Base-by-base conservation (phyloP, 1,140 invertebrate genomes). In the Bilobella aurantiaca region DNA sequence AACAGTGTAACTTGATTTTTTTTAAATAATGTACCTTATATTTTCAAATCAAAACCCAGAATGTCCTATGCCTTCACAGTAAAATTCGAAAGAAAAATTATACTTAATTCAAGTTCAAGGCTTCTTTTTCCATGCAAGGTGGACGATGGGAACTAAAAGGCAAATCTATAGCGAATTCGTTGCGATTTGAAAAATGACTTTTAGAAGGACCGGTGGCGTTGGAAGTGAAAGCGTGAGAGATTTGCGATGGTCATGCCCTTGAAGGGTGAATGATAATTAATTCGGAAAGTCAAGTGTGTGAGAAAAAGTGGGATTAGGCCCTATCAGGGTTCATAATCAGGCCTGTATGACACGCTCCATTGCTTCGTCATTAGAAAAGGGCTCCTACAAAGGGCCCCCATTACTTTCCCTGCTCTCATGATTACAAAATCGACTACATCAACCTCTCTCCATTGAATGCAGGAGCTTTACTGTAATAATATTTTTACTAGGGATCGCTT, bases 321-420 rank as follows among this genome's bases (percentile, higher is more conserved):
- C 31, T 62, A 49, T 27, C 42, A 53, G 29, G 53, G 61, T 62
- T 62, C 42, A 49, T 62, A 62, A 62, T 46, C 42, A 47, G 25
- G 18, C 25, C 23, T 30, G 46, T 49, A 62, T 25, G 32, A 62
- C 61, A 62, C 42, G 37, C 34, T 30, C 47, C 61, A 62, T 49
- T 62, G 42, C 46, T 62, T 42, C n/a, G n/a, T 42, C 37, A 42
- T 42, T 42, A 42, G n/a, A n/a, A 42, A n/a, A n/a, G n/a, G n/a
- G n/a, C n/a, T n/a, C n/a, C n/a, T n/a, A n/a, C n/a, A n/a, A n/a
- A n/a, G n/a, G n/a, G n/a, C n/a, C n/a, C n/a, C n/a, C n/a, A n/a
- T n/a, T n/a, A n/a, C n/a, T n/a, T n/a, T n/a, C n/a, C n/a, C n/a
- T n/a, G n/a, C n/a, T n/a, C n/a, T n/a, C n/a, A n/a, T n/a, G n/a